Evolutionary conservation across 2,888 invertebrate species (phyloP).

Genomic region (Perdita meconis): DNA sequence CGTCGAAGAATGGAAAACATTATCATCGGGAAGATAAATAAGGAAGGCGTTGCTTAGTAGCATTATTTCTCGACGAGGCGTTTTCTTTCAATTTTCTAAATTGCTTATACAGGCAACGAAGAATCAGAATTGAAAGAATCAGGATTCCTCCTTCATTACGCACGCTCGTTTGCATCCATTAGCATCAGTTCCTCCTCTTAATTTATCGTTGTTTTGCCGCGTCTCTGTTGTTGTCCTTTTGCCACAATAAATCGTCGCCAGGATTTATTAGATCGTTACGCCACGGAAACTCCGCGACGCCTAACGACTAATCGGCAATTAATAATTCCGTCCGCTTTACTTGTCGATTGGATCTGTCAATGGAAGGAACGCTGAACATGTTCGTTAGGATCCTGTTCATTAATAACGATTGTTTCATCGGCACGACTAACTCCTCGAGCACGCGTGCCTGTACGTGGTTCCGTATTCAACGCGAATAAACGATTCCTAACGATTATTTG

Average conservation of each 20-base stretch:
- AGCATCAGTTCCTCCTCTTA: conserved; percentile 52
- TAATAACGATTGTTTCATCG: conserved; percentile 29
- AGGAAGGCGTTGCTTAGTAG: conserved; percentile 1
- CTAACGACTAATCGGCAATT: conserved; percentile 16
- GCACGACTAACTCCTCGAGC: conserved; percentile 21
- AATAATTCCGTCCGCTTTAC: conserved; percentile 14
- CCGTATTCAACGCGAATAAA: conserved; percentile 2
- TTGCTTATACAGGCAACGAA: neutral
- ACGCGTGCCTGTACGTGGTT: neutral
- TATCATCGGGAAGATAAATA: neutral
- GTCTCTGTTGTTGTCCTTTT: conserved; percentile 38
- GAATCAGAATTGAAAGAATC: neutral
- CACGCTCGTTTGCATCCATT: conserved; percentile 62
- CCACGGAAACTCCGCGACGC: conserved; percentile 7
- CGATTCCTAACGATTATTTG: conserved; percentile 3
- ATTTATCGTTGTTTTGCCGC: conserved; percentile 46
- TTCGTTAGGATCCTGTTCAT: neutral
- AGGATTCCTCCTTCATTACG: conserved; percentile 47
- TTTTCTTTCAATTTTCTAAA: neutral
- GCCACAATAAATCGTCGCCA: conserved; percentile 30
- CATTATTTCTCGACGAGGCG: neutral
- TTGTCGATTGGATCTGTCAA: conserved; percentile 7
- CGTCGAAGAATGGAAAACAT: neutral
- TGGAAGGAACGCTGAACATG: conserved; percentile 13
- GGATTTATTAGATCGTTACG: conserved; percentile 30